Evolutionary conservation across 2,797 vertebrate genomes (phyloP).

Genomic region (Rhinella marina): DNA sequence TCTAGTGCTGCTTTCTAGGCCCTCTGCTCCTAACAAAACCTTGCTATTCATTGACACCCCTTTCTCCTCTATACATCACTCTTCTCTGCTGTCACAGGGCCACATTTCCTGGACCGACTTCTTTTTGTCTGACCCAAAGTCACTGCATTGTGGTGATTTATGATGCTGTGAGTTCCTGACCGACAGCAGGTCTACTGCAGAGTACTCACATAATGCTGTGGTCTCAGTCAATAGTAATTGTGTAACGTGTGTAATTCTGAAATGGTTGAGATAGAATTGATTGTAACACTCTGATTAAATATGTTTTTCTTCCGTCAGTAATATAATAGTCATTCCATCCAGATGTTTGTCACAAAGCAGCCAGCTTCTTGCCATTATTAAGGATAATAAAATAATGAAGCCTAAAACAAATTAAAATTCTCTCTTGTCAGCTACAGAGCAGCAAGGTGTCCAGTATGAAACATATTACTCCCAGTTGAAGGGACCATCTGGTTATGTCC

Average conservation of each 20-base stretch:
- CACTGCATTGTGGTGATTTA: too few relatives aligned
- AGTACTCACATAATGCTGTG: too few relatives aligned
- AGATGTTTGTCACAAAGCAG: background rate
- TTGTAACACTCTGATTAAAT: background rate
- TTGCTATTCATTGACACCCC: too few relatives aligned
- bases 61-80: too few relatives aligned
- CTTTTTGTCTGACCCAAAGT: too few relatives aligned
- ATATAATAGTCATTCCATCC: background rate
- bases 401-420: background rate
- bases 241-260: background rate
- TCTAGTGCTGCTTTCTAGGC: too few relatives aligned
- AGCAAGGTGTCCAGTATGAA: conserved; percentile 3
- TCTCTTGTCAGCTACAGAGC: background rate
- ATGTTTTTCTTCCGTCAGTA: background rate
- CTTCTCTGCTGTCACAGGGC: too few relatives aligned
- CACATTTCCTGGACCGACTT: too few relatives aligned
- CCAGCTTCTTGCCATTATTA: background rate
- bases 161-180: too few relatives aligned
- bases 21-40: too few relatives aligned
- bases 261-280: background rate
- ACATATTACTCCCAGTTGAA: conserved; percentile 31
- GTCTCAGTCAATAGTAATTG: too few relatives aligned
- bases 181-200: too few relatives aligned
- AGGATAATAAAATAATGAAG: background rate
- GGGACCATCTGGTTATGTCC: conserved; percentile 43